Percentiles rank a stretch among this genome's conserved stretches.
Evolutionary conservation across 2,888 invertebrate genomes (phyloP).

Genomic region (Chrysodeixis includens): DNA sequence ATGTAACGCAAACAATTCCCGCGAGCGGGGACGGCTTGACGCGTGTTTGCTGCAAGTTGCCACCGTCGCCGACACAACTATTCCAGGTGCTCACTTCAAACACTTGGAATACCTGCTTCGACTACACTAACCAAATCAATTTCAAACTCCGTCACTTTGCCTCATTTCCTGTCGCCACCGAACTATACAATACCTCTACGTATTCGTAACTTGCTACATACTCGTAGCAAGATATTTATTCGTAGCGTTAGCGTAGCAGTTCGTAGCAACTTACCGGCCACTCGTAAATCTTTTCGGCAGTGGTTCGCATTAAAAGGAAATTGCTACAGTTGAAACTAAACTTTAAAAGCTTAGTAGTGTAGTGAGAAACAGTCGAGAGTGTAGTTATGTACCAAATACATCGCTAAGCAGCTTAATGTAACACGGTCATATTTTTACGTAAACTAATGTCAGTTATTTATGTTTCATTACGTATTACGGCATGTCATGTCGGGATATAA

Average conservation of each 20-base stretch:
- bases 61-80: slow-evolving; percentile 52
- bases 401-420: background rate
- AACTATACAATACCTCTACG: background rate
- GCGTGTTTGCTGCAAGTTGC: slow-evolving; percentile 57
- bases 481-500: background rate
- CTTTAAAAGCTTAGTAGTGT: slow-evolving; percentile 35
- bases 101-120: slow-evolving; percentile 58
- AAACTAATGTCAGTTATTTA: background rate
- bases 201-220: slow-evolving; percentile 11
- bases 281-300: slow-evolving; percentile 51
- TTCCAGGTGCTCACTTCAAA: slow-evolving; percentile 56
- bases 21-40: slow-evolving; percentile 31
- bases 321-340: slow-evolving; percentile 43
- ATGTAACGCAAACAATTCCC: slow-evolving; percentile 60
- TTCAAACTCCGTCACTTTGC: slow-evolving; percentile 53
- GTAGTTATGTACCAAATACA: slow-evolving; percentile 19
- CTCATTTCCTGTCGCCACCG: slow-evolving; percentile 20
- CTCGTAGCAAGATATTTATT: slow-evolving; percentile 48
- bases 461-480: background rate
- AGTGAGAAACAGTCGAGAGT: slow-evolving; percentile 18
- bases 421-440: slow-evolving; percentile 16
- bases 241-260: slow-evolving; percentile 55
- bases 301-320: slow-evolving; percentile 50
- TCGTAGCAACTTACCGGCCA: slow-evolving; percentile 56
- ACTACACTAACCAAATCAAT: slow-evolving; percentile 56